These are phyloP conservation scores for Eriosoma lanigerum DNA, from an alignment of 1,140 invertebrate genomes.

Conservation along the genomic window DNA sequence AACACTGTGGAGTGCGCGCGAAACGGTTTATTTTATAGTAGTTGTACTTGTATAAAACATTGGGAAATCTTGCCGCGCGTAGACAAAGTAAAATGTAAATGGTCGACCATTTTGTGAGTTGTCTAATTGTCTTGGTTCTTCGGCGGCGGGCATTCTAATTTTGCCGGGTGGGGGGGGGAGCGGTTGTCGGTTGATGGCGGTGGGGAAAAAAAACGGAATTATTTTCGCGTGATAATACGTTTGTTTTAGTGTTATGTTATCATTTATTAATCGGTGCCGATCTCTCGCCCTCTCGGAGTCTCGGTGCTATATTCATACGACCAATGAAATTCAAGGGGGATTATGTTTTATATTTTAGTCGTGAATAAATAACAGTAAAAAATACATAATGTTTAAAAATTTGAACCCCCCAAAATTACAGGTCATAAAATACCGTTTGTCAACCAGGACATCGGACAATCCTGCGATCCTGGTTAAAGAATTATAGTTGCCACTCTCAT, in stretches of 20 bases:
- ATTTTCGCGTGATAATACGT: conserved; percentile 1
- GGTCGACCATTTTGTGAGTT: too few relatives aligned
- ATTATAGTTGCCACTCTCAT: too few relatives aligned
- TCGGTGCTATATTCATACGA: neutral
- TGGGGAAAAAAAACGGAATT: neutral
- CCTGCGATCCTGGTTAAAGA: neutral
- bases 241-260: neutral
- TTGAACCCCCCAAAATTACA: neutral
- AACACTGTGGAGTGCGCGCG: neutral
- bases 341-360: too few relatives aligned
- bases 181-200: neutral
- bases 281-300: too few relatives aligned
- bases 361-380: too few relatives aligned
- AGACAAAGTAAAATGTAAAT: too few relatives aligned
- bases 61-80: neutral
- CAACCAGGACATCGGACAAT: too few relatives aligned
- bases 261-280: neutral
- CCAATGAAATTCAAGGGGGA: neutral
- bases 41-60: neutral
- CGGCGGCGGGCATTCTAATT: neutral
- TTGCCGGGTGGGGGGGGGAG: neutral
- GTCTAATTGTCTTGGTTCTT: neutral
- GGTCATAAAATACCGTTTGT: too few relatives aligned
- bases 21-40: neutral
- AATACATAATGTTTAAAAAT: too few relatives aligned